Percentiles rank a stretch among this genome's conserved stretches.
Evolutionary conservation across 2,113 vertebrate genomes (phyloP).

Genomic region (Odontesthes bonariensis): DNA sequence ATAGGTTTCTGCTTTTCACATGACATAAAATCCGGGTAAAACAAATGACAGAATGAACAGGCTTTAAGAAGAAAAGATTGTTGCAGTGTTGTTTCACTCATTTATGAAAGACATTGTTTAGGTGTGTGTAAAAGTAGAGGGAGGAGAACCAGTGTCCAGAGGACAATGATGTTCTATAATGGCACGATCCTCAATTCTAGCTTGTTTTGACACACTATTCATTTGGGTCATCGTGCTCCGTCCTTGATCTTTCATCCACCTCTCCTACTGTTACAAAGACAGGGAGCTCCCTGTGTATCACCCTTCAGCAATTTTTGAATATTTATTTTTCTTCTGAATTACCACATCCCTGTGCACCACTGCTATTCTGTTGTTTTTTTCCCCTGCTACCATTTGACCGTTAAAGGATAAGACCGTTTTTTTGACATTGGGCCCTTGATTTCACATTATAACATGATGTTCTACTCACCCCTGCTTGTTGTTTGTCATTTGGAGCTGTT

Average conservation of each 20-base stretch:
- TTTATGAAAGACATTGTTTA: slow-evolving; percentile 24
- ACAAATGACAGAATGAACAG: slow-evolving; percentile 42
- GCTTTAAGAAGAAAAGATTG: slow-evolving; percentile 21
- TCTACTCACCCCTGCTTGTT: too few species aligned
- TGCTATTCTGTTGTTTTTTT: slow-evolving; percentile 26
- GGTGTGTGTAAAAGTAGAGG: background rate
- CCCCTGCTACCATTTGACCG: slow-evolving; percentile 13
- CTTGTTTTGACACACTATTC: slow-evolving; percentile 38
- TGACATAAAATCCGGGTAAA: slow-evolving; percentile 9
- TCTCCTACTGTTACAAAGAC: slow-evolving; percentile 18
- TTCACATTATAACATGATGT: too few species aligned
- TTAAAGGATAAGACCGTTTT: too few species aligned
- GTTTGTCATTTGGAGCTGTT: too few species aligned
- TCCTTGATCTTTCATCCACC: slow-evolving; percentile 31
- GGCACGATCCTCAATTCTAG: slow-evolving; percentile 18
- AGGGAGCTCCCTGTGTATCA: slow-evolving; percentile 19
- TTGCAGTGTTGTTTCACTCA: slow-evolving; percentile 10
- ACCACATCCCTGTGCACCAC: background rate
- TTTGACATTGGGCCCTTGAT: too few species aligned
- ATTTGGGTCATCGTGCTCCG: slow-evolving; percentile 20
- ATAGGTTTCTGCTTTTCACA: slow-evolving; percentile 6
- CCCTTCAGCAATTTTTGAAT: slow-evolving; percentile 29
- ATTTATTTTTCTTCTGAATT: slow-evolving; percentile 22
- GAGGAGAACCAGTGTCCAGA: background rate
- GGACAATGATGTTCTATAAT: slow-evolving; percentile 33